Conservation (phyloP, 2,113 vertebrate species). For the Eolophus roseicapilla region DNA sequence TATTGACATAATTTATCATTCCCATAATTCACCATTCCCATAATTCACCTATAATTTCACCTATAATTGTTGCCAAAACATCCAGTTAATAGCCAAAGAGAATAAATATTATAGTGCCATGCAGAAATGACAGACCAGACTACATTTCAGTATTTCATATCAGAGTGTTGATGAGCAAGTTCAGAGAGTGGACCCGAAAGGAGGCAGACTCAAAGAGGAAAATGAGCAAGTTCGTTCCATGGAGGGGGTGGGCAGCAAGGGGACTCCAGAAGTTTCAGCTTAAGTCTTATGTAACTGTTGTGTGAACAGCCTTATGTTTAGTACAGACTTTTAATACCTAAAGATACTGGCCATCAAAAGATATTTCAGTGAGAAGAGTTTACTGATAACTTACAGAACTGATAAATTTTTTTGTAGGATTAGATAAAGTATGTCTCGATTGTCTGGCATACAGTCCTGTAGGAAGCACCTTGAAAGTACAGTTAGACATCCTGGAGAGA, state of each 20-base stretch:
- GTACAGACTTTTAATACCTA: neutral
- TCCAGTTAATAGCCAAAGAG: neutral
- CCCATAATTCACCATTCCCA: neutral
- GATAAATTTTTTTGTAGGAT: neutral
- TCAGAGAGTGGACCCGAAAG: neutral
- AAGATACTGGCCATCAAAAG: neutral
- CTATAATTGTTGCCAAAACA: neutral
- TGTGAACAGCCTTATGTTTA: neutral
- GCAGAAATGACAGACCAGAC: neutral
- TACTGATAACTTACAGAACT: neutral
- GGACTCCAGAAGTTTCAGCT: neutral
- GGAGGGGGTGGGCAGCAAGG: neutral
- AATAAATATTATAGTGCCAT: neutral
- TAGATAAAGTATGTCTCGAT: neutral
- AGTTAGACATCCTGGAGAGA: neutral
- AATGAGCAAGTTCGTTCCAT: neutral
- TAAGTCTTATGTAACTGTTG: neutral
- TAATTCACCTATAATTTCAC: neutral
- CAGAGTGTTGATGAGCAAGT: neutral
- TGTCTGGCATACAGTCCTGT: neutral
- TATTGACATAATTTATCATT: neutral
- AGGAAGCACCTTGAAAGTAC: neutral
- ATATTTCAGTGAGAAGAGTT: neutral
- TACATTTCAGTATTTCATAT: neutral
- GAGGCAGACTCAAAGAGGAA: neutral